Evolutionary conservation across 2,888 invertebrate species (phyloP), one percentile per base, ranked within the genome.

Genomic region (Polyommatus iphigenia): DNA sequence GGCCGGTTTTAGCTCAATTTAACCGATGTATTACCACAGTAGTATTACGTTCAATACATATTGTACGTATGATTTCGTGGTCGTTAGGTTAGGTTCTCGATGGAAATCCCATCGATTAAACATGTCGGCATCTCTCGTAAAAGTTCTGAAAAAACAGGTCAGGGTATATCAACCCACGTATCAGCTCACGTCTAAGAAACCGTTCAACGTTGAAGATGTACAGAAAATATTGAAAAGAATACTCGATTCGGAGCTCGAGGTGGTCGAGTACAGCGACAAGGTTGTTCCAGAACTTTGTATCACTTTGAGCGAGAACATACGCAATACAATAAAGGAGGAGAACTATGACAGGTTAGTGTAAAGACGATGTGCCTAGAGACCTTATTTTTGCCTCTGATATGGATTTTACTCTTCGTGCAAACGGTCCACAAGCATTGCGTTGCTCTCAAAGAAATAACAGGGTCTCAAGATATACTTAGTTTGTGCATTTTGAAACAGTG

Each of bases 81-180:
- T 59, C 5, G 59, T 20, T 59, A 59, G 20, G 7, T 71, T 7
- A 20, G n/a, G 18, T 13, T 54, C 20, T 2, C 24, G 57, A 76
- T 18, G 46, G 73, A 32, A 75, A 50, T 20, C 32, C 24, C 80
- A 91, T 91, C 82, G 91, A 91, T 87, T 81, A 84, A 89, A 88
- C 87, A 78, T 76, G 82, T 84, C 81, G 71, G 91, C 91, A 91
- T 85, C 89, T 78, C 89, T 90, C 79, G 82, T 77, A 20, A 87
- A 87, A 78, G 81, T 82, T 76, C 67, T 81, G 78, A 72, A 85
- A 15, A 92, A 91, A 87, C 92, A 92, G 93, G 87, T 91, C 57
- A 87, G 93, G 79, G 90, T 84, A 29, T 96, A 94, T 85, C 95
- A 95, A 87, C 96, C 97, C 78, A 95, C 95, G 0, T 97, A 96